Evolutionary conservation across 2,888 invertebrate species (phyloP).

Genomic region (Epirrhoe tristata): DNA sequence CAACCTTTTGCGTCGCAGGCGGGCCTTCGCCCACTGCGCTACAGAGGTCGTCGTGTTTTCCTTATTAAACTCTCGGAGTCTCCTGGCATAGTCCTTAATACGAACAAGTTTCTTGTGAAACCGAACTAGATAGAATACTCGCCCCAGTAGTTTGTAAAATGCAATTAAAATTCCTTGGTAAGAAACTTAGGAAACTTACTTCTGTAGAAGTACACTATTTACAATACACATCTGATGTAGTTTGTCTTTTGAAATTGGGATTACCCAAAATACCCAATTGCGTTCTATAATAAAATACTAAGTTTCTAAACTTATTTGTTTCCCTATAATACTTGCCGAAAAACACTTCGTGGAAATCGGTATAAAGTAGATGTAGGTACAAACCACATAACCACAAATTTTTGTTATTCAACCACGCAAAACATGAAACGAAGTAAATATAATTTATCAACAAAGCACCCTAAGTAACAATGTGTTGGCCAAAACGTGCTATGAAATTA

Average conservation of each 20-base stretch:
- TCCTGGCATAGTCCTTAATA: not conserved
- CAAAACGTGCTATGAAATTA: slow-evolving; percentile 24
- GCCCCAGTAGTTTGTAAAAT: not conserved
- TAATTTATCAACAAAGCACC: slow-evolving; percentile 17
- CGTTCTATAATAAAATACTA: no score
- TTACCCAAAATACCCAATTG: no score
- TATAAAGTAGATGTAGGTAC: not conserved
- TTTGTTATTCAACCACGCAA: not conserved
- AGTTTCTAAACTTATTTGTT: not conserved
- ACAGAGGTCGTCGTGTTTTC: no score
- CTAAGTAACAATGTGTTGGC: slow-evolving; percentile 18
- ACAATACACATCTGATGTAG: no score
- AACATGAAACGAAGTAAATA: slow-evolving; percentile 13
- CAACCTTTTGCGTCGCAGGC: no score
- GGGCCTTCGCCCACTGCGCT: no score
- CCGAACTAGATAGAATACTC: not conserved
- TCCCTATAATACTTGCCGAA: not conserved
- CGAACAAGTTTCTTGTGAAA: not conserved
- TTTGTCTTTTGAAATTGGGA: no score
- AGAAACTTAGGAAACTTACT: not conserved
- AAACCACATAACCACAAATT: not conserved
- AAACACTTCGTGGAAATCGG: not conserved
- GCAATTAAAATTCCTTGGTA: not conserved
- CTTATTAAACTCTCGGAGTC: no score
- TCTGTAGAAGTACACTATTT: not conserved